Conservation (phyloP, 37 sponge, comb jelly and placozoan genomes). For the Petrosia ficiformis region DNA sequence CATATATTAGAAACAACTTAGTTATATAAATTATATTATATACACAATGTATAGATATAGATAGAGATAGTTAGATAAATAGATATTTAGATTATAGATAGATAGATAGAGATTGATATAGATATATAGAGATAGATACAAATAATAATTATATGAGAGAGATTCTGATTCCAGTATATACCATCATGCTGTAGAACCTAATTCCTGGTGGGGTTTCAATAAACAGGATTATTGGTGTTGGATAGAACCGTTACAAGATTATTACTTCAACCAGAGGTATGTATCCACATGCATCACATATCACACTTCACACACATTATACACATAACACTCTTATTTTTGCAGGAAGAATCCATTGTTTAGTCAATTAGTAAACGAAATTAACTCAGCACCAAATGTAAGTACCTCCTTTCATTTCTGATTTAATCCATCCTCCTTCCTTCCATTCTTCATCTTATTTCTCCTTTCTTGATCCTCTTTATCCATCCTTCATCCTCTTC, state of each 20-base stretch:
- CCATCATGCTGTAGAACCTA: constrained; percentile 40
- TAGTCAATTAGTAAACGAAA: constrained; percentile 21
- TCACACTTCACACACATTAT: neutral
- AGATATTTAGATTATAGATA: too few species aligned
- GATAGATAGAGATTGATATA: too few species aligned
- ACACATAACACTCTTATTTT: neutral
- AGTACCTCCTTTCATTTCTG: neutral
- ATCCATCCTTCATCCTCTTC: too few species aligned
- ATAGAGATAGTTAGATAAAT: too few species aligned
- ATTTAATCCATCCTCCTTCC: too few species aligned
- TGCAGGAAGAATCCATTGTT: constrained; percentile 68
- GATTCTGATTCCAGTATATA: neutral
- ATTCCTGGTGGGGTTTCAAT: constrained; percentile 70
- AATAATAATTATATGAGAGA: too few species aligned
- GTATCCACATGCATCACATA: neutral
- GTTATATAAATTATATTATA: too few species aligned
- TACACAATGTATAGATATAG: too few species aligned
- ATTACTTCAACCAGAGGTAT: constrained; percentile 49
- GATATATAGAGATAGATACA: too few species aligned
- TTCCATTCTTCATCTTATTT: too few species aligned
- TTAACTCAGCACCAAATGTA: constrained; percentile 41
- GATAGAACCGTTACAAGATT: constrained; percentile 70
- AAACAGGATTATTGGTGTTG: constrained; percentile 80
- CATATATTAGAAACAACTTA: too few species aligned
- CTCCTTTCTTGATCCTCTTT: too few species aligned